Evolutionary conservation across 2,888 invertebrate genomes (phyloP).

Genomic region (Eilema caniola): DNA sequence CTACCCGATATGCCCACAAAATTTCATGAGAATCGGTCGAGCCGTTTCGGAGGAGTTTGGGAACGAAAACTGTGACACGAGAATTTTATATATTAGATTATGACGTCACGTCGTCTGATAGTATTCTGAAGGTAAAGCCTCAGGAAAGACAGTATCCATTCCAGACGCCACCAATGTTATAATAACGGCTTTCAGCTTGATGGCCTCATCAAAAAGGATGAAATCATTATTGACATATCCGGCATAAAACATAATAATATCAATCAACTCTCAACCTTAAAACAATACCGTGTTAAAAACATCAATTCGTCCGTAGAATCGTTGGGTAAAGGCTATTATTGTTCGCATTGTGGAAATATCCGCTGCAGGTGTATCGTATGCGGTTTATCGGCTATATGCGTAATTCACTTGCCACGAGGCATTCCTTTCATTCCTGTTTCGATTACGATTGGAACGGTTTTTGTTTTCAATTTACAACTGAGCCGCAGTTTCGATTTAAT

Average conservation of each 20-base stretch:
- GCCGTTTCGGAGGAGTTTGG: too few relatives aligned
- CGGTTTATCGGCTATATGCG: background rate
- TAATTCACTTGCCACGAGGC: background rate
- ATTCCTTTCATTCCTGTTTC: background rate
- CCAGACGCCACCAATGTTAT: too few relatives aligned
- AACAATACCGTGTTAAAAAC: background rate
- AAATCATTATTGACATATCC: background rate
- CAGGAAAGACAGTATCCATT: too few relatives aligned
- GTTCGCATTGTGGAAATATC: background rate
- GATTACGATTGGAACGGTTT: background rate
- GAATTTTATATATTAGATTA: too few relatives aligned
- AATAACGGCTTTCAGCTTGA: too few relatives aligned
- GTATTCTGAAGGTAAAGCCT: too few relatives aligned
- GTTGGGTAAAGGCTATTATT: background rate
- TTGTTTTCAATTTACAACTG: constrained; percentile 7
- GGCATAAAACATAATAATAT: background rate
- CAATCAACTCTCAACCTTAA: background rate
- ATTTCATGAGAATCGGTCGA: too few relatives aligned
- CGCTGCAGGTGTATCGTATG: background rate
- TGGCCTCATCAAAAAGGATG: too few relatives aligned
- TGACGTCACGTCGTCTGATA: too few relatives aligned
- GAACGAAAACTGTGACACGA: too few relatives aligned
- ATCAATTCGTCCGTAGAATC: background rate
- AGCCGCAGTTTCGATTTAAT: background rate
- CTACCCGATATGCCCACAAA: too few relatives aligned